Evolutionary conservation across 2,113 vertebrate genomes (phyloP).

Genomic region (Crotophaga sulcirostris): DNA sequence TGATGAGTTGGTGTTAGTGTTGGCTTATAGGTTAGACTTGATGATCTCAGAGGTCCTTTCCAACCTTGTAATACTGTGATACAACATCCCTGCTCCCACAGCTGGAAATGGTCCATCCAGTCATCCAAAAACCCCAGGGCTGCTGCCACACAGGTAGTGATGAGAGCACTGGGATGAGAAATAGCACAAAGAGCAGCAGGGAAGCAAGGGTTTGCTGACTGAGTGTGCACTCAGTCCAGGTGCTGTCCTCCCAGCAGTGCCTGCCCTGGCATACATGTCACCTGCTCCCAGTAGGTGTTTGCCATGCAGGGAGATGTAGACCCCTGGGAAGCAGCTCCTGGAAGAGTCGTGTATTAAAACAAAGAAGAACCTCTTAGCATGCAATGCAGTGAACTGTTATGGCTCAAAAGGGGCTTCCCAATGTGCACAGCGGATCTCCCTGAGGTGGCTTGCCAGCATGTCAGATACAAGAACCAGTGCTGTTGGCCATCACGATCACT

Average conservation of each 20-base stretch:
- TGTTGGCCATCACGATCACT: rapidly evolving
- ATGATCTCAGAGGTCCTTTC: no score
- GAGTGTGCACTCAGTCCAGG: rapidly evolving
- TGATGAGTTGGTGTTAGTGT: no score
- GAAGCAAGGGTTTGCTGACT: rapidly evolving
- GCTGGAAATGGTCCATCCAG: background rate
- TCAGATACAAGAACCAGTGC: background rate
- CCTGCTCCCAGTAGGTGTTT: background rate
- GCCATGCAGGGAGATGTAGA: background rate
- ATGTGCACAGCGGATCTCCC: rapidly evolving
- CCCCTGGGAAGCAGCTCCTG: background rate
- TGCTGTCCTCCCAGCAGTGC: background rate
- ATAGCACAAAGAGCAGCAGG: rapidly evolving
- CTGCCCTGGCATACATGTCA: rapidly evolving
- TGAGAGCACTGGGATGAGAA: background rate
- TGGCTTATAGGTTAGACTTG: no score
- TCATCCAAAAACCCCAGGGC: background rate
- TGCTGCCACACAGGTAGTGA: rapidly evolving
- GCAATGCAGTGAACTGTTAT: rapidly evolving
- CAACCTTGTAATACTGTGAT: no score
- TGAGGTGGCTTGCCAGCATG: background rate
- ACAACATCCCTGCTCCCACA: background rate
- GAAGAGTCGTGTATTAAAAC: background rate
- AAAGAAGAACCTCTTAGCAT: background rate
- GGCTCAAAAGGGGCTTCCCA: background rate